Evolutionary conservation across 2,888 invertebrate genomes (phyloP).

Genomic region (Abrostola tripartita): DNA sequence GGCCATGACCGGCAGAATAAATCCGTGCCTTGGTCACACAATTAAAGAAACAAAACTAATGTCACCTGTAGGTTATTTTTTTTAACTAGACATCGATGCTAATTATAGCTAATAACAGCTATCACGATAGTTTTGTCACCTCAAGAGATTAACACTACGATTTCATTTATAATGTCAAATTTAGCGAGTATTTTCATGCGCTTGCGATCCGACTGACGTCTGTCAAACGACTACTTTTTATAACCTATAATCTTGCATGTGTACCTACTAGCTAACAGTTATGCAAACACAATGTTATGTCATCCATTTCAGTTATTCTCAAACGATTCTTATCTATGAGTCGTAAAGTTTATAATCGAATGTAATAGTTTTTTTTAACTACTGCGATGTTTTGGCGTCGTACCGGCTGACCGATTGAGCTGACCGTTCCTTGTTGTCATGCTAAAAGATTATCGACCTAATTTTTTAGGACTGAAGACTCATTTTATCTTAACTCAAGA

Average conservation of each 20-base stretch:
- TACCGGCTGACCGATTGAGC: slow-evolving; percentile 41
- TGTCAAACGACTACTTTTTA: slow-evolving; percentile 52
- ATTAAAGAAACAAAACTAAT: slow-evolving; percentile 45
- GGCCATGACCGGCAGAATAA: slow-evolving; percentile 63
- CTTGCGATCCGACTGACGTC: slow-evolving; percentile 47
- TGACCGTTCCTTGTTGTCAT: slow-evolving; percentile 33
- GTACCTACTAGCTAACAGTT: slow-evolving; percentile 51
- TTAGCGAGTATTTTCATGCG: slow-evolving; percentile 23
- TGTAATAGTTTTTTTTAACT: slow-evolving; percentile 23
- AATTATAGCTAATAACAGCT: slow-evolving; percentile 24
- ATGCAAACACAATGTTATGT: slow-evolving; percentile 52
- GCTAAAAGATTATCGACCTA: slow-evolving; percentile 30
- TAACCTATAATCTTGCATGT: slow-evolving; percentile 54
- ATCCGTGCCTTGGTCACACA: slow-evolving; percentile 26
- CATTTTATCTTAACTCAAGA: neutral
- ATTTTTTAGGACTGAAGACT: accelerated
- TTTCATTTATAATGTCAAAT: slow-evolving; percentile 30
- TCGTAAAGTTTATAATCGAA: slow-evolving; percentile 41
- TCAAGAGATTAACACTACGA: slow-evolving; percentile 28
- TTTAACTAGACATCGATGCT: slow-evolving; percentile 18
- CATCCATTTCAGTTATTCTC: slow-evolving; percentile 23
- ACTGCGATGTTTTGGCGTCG: slow-evolving; percentile 25
- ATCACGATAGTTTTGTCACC: slow-evolving; percentile 23
- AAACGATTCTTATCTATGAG: slow-evolving; percentile 31
- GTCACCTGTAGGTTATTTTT: slow-evolving; percentile 54